Percentiles rank a stretch among this genome's conserved stretches.
Evolutionary conservation across 2,888 invertebrate species (phyloP).

Genomic region (Luperina nickerlii): DNA sequence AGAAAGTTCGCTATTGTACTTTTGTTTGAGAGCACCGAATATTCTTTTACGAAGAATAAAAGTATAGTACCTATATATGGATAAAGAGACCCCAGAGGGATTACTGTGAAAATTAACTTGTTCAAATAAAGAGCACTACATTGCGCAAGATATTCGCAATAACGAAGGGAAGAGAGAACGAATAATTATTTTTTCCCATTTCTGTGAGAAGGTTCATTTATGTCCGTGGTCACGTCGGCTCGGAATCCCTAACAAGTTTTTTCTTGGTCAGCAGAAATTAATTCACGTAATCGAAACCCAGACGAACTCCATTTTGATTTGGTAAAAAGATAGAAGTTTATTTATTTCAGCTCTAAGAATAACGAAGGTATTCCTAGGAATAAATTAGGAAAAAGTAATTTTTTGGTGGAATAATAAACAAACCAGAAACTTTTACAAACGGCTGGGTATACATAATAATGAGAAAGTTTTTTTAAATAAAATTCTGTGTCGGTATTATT

Average conservation of each 20-base stretch:
- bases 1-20: constrained; percentile 10
- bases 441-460: constrained; percentile 33
- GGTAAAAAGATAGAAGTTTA: constrained; percentile 49
- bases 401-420: constrained; percentile 51
- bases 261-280: constrained; percentile 74
- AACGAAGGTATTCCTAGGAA: constrained; percentile 2
- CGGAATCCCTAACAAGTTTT: constrained; percentile 72
- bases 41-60: constrained; percentile 23
- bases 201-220: constrained; percentile 69
- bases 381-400: constrained; percentile 34
- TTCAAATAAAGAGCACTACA: constrained; percentile 69
- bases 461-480: constrained; percentile 38
- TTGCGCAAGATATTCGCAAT: constrained; percentile 66
- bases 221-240: constrained; percentile 71
- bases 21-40: constrained; percentile 19
- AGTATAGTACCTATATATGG: constrained; percentile 29
- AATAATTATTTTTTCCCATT: constrained; percentile 73
- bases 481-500: constrained; percentile 18
- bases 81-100: constrained; percentile 49
- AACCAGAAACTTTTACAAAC: constrained; percentile 33
- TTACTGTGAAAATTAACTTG: constrained; percentile 69
- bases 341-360: constrained; percentile 23
- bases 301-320: constrained; percentile 66
- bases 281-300: constrained; percentile 71
- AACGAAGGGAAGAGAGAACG: constrained; percentile 60